These are phyloP conservation scores for Brachypodius melanocephalos DNA, from an alignment of 2,113 vertebrate species.

Conservation along the genomic window DNA sequence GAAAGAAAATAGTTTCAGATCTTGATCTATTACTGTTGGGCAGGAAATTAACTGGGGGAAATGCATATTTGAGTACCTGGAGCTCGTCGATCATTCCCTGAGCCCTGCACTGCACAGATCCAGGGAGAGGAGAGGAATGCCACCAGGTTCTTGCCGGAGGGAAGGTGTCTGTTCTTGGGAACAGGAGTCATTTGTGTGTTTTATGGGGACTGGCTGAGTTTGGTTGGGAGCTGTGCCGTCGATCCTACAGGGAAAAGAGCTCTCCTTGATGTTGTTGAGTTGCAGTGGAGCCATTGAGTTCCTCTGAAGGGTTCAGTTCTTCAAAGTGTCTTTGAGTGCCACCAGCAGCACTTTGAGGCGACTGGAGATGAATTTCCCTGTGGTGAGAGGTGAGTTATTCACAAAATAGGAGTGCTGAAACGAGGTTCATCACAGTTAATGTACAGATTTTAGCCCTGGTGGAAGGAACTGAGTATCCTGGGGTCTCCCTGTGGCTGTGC, in stretches of 20 bases:
- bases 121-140: neutral
- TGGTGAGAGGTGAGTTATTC: neutral
- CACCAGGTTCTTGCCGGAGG: neutral
- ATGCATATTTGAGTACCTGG: neutral
- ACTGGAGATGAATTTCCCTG: neutral
- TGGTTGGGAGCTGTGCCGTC: neutral
- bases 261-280: neutral
- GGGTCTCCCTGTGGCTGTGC: neutral
- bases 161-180: neutral
- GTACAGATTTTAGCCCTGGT: neutral
- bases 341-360: neutral
- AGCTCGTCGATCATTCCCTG: neutral
- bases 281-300: neutral
- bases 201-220: neutral
- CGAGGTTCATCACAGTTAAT: accelerated
- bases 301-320: neutral
- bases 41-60: neutral
- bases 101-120: neutral
- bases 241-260: neutral
- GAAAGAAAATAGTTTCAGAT: neutral
- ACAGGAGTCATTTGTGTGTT: neutral
- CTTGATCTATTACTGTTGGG: neutral
- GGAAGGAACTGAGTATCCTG: accelerated
- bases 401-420: accelerated
- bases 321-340: neutral